Evolutionary conservation across 2,797 vertebrate species (phyloP), one percentile per base, ranked within the genome.

Genomic region (Scleropages formosus): DNA sequence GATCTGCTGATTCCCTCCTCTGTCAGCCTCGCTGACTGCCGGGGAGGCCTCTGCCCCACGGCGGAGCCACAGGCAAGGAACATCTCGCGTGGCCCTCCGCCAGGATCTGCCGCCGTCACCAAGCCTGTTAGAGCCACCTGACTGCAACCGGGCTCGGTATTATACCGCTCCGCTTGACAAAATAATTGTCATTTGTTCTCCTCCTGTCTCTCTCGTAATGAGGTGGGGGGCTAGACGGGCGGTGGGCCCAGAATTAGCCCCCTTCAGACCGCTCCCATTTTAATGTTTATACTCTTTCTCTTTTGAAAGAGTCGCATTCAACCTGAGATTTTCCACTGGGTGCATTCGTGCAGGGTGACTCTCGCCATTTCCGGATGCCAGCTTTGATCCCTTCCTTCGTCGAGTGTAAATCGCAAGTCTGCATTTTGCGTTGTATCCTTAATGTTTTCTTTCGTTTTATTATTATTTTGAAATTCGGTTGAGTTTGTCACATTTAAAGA

Each of bases 21-120:
- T 91, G 89, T 89, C 91, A 91, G 87, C 88, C 89, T 90, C 91
- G 89, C 88, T 90, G 88, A 91, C 89, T 91, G 87, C 85, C 88
- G 83, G 84, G 88, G 87, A 93, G 94, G 89, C 88, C 93, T 39
- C 31, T 88, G 94, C 94, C 92, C 31, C 87, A 91, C 89, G 90
- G 93, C 94, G 93, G 93, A 93, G 91, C 93, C 93, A 93, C 92
- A 90, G 91, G 93, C 92, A 87, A 88, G 82, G 89, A 82, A 85
- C 89, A 92, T 91, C 94, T 95, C 92, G 89, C 91, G 90, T 92
- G 92, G 88, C 86, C 87, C 91, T 91, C 90, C 91, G 86, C 87
- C 90, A 91, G 92, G 88, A 90, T 90, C 90, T 91, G 84, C 90
- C 91, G 79, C 87, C 81, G 68, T 91, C 91, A 90, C 90, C 74